Evolutionary conservation across 1,140 invertebrate species (phyloP).

Genomic region (Teleogryllus occipitalis): DNA sequence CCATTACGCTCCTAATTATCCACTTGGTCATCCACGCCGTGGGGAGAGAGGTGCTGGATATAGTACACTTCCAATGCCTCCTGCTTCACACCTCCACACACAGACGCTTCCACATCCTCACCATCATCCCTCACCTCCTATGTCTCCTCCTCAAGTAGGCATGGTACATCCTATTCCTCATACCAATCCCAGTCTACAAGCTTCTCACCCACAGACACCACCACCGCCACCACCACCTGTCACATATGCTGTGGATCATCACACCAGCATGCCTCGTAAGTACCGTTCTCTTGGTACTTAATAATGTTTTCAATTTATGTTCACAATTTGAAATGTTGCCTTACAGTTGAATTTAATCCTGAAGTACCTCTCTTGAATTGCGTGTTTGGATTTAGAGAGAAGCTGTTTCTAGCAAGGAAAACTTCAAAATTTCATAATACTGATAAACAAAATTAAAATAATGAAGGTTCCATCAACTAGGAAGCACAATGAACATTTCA

Average conservation of each 20-base stretch:
- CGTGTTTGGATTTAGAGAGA: background rate
- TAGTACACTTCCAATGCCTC: conserved; percentile 60
- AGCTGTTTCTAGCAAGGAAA: background rate
- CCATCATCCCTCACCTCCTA: conserved; percentile 22
- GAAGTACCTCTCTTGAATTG: background rate
- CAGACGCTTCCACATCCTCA: conserved; percentile 38
- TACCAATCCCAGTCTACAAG: conserved; percentile 16
- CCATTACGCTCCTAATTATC: conserved; percentile 91
- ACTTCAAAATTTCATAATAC: too few species aligned
- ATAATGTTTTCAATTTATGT: background rate
- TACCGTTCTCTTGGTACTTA: conserved; percentile 26
- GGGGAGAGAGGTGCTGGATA: conserved; percentile 73
- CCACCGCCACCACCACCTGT: conserved; percentile 44
- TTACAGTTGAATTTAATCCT: background rate
- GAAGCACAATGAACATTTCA: too few species aligned
- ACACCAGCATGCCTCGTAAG: conserved; percentile 72
- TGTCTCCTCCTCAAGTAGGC: conserved; percentile 31
- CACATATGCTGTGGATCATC: conserved; percentile 47
- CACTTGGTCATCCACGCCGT: conserved; percentile 63
- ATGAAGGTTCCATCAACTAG: too few species aligned
- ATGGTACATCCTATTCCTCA: conserved; percentile 37
- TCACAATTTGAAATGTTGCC: background rate
- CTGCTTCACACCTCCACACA: conserved; percentile 31
- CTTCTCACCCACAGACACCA: conserved; percentile 35
- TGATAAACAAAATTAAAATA: too few species aligned